Conservation (phyloP, 2,113 vertebrate genomes). For the Melanerpes aurifrons region DNA sequence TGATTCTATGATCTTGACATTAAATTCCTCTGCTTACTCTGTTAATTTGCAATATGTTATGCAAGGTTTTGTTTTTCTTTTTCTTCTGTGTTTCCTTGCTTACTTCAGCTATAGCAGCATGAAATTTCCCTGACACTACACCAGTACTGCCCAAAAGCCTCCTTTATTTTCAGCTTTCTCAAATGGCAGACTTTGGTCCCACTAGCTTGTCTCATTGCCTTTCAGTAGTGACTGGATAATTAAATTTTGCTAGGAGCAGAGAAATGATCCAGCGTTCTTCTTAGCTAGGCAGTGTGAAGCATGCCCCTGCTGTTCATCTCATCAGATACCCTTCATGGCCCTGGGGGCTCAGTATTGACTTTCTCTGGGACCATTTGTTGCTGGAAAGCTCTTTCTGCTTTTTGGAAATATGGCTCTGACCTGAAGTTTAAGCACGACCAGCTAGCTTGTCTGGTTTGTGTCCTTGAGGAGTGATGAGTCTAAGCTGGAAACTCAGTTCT, state of each 20-base stretch:
- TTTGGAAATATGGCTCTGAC: neutral
- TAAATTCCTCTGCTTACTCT: neutral
- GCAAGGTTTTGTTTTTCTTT: neutral
- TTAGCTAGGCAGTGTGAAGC: neutral
- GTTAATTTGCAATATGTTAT: neutral
- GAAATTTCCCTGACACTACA: neutral
- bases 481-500: neutral
- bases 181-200: neutral
- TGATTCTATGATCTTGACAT: neutral
- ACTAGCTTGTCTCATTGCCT: neutral
- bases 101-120: neutral
- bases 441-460: neutral
- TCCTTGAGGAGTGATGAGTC: neutral
- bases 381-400: neutral
- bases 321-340: neutral
- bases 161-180: neutral
- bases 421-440: fast-evolving
- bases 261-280: neutral
- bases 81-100: neutral
- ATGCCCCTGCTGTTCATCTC: neutral
- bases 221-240: neutral
- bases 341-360: neutral
- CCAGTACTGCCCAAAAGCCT: neutral
- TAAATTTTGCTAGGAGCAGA: neutral
- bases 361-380: neutral